Evolutionary conservation across 2,888 invertebrate genomes (phyloP), one percentile per base, ranked within the genome.

Genomic region (Lordiphosa fenestrarum): DNA sequence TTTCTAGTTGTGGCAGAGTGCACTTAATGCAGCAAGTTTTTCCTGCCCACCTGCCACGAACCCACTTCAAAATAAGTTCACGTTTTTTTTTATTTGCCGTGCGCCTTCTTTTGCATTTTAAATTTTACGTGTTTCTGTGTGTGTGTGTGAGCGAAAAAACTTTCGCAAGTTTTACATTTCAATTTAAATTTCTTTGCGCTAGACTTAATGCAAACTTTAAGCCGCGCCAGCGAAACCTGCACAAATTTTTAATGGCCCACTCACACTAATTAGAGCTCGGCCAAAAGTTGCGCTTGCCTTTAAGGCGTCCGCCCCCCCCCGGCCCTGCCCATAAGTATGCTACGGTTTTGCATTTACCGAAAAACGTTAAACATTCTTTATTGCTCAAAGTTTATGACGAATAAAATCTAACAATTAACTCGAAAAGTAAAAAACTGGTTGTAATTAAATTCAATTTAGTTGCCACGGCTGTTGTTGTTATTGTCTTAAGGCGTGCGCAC

Each of bases 391-490:
- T 75, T 76, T 75, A 80, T 76, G 81, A 62, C 66, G 54, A 66
- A 83, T 80, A 68, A 76, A 83, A 77, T 55, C 76, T 68, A 68
- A 63, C 73, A 80, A 80, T 83, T 67, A 83, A 73, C 73, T 73
- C 68, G 59, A 70, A 69, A 59, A 15, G 15, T 15, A 15, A 15
- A 59, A 64, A 67, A 58, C 47, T 70, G 57, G 64, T 67, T 68
- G 66, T 69, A 83, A 84, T 84, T 85, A 84, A 84, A 81, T 84
- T 85, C 84, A 85, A 85, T 81, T 83, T 60, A 76, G 82, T 73
- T 69, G 57, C 55, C 59, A 63, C 80, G 58, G 69, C 56, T 75
- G 60, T 48, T 25, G 25, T 7, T 25, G 25, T 25, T 25, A 6
- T 23, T 23, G 23, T 69, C 64, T 62, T 54, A 44, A 41, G 53